These are phyloP conservation scores for Willisornis vidua DNA, from an alignment of 2,113 vertebrate species.

Conservation along the genomic window DNA sequence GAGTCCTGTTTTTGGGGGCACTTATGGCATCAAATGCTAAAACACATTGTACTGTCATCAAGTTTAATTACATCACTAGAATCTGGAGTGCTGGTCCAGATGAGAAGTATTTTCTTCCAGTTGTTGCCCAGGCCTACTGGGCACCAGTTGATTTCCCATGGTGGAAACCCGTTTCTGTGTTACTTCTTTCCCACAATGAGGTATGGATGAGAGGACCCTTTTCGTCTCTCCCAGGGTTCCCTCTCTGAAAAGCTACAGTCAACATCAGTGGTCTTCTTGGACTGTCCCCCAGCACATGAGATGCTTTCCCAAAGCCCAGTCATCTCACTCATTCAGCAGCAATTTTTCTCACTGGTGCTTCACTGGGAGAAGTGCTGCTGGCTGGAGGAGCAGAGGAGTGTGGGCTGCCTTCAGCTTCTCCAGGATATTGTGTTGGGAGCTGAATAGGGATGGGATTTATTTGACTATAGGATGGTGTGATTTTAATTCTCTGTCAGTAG, in stretches of 20 bases:
- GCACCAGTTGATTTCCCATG: not conserved
- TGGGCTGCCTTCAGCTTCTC: not conserved
- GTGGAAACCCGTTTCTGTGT: not conserved
- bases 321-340: not conserved
- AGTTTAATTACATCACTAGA: not conserved
- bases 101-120: not conserved
- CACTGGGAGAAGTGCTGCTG: not conserved
- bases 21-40: not conserved
- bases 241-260: not conserved
- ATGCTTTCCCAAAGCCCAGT: not conserved
- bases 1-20: too few relatives aligned
- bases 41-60: not conserved
- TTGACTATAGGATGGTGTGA: not conserved
- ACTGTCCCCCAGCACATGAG: rapidly evolving
- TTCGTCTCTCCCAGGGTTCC: not conserved
- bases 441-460: not conserved
- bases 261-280: rapidly evolving
- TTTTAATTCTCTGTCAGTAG: not conserved
- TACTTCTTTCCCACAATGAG: not conserved
- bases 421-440: not conserved
- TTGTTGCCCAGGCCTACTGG: not conserved
- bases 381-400: not conserved
- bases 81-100: not conserved
- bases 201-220: rapidly evolving
- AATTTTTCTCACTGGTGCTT: not conserved